phyloP scores from a whole-genome alignment of 1,140 invertebrate species.

The Meloidogyne floridensis region DNA sequence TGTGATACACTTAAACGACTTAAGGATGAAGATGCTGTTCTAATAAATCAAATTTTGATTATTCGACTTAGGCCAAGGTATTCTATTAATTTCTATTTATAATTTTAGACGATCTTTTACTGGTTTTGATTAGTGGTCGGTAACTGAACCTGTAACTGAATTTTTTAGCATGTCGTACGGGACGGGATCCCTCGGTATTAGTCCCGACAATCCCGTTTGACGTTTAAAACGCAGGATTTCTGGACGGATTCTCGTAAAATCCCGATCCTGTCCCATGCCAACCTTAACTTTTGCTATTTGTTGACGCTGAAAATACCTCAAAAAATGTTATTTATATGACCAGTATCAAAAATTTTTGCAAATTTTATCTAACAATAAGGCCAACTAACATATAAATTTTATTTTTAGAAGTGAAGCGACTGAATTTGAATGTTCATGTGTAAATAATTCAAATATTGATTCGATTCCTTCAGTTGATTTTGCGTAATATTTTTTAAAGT shows the following conservation, averaged over 20 bases:
- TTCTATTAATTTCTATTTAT: conserved; percentile 7
- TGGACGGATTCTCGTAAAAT: no score
- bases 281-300: no score
- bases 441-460: conserved; percentile 16
- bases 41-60: conserved; percentile 47
- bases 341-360: conserved; percentile 18
- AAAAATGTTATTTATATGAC: no score
- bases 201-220: no score
- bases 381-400: background rate
- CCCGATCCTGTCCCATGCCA: no score
- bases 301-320: no score
- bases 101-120: no score
- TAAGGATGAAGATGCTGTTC: conserved; percentile 40
- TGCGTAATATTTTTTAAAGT: conserved; percentile 21
- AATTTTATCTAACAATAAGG: conserved; percentile 5
- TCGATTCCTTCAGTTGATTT: conserved; percentile 41
- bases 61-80: conserved; percentile 45
- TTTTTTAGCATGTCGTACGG: no score
- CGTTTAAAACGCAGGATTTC: no score
- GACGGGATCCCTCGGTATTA: no score
- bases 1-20: conserved; percentile 45
- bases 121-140: no score
- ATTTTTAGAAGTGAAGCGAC: conserved; percentile 35
- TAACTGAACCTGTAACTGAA: no score
- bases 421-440: conserved; percentile 38